A percentile compares a stretch with the other conserved stretches of the same genome.
Evolutionary conservation across 2,113 vertebrate species (phyloP).

Genomic region (Tenrec ecaudatus): DNA sequence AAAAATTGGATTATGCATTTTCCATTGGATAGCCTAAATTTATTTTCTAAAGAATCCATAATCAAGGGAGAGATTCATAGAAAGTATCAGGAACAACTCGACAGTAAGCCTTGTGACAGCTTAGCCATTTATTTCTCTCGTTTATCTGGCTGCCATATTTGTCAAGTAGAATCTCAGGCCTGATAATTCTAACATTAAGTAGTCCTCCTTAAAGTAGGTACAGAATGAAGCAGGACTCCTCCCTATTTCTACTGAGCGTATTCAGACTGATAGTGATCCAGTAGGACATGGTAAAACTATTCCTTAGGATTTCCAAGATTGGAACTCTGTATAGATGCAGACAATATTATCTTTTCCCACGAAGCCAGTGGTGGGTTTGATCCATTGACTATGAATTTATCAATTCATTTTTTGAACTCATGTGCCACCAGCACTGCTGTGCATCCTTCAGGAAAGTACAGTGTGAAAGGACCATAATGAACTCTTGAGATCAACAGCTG

Average conservation of each 20-base stretch:
- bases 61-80: neutral
- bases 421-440: no score
- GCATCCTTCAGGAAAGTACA: neutral
- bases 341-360: no score
- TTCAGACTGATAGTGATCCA: no score
- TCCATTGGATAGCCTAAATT: neutral
- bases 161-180: neutral
- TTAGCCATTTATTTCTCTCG: neutral
- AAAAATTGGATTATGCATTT: neutral
- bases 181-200: neutral
- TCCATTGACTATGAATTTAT: no score
- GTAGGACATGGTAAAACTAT: no score
- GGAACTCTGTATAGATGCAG: no score
- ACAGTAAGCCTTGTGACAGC: no score
- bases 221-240: neutral
- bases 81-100: neutral
- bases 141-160: neutral
- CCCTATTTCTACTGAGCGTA: no score
- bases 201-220: neutral
- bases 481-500: neutral
- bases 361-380: no score
- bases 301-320: no score
- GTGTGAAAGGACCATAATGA: neutral
- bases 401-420: no score
- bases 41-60: neutral